phyloP scores from a whole-genome alignment of 2,888 invertebrate species.

The Papilio protenor region DNA sequence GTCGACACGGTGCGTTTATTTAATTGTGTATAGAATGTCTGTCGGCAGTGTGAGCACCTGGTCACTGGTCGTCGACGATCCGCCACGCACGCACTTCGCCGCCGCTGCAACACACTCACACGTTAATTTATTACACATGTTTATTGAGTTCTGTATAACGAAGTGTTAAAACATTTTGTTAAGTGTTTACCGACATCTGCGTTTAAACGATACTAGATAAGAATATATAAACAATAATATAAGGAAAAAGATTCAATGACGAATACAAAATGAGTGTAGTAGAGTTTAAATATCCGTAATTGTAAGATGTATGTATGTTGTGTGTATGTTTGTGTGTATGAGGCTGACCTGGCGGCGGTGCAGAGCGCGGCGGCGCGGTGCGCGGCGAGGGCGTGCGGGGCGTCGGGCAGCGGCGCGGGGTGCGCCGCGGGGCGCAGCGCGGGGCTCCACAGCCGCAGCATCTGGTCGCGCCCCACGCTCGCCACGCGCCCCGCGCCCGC shows the following conservation, averaged over 20 bases:
- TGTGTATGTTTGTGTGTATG: not conserved
- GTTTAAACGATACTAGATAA: not conserved
- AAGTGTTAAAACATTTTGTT: not conserved
- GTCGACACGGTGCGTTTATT: constrained; percentile 23
- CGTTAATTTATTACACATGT: constrained; percentile 39
- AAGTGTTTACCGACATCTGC: not conserved
- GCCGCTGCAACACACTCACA: constrained; percentile 86
- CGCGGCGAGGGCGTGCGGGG: constrained; percentile 88
- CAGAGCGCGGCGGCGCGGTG: constrained; percentile 85
- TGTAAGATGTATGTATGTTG: not conserved
- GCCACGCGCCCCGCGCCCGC: constrained; percentile 79
- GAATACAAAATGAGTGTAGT: not conserved
- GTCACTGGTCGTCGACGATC: constrained; percentile 75
- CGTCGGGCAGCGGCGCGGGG: constrained; percentile 78
- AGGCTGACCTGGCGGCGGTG: constrained; percentile 92
- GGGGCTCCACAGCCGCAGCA: constrained; percentile 89
- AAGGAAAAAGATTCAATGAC: not conserved
- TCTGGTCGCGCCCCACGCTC: constrained; percentile 91
- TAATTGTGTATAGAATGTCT: constrained; percentile 31
- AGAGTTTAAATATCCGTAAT: not conserved
- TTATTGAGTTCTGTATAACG: not conserved
- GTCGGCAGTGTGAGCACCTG: constrained; percentile 51
- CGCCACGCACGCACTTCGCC: constrained; percentile 89
- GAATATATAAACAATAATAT: not conserved
- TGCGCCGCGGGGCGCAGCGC: constrained; percentile 83